These are phyloP conservation scores for Cirrhinus molitorella DNA, from an alignment of 2,797 vertebrate genomes.

Conservation along the genomic window DNA sequence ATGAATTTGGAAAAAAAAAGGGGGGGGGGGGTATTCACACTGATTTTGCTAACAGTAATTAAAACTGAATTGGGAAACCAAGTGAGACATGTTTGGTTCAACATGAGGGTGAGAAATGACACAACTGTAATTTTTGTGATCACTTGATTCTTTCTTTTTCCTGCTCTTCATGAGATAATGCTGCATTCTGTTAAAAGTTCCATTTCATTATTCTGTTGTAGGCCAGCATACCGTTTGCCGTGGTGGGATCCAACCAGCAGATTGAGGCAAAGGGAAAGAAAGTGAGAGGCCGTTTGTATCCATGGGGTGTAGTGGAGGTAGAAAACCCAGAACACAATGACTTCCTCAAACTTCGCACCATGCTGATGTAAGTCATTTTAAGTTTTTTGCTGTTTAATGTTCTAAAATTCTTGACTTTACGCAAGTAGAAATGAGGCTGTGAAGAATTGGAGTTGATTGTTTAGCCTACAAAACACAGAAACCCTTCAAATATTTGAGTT, in stretches of 20 bases:
- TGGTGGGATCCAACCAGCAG: constrained; percentile 96
- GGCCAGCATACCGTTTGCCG: constrained; percentile 96
- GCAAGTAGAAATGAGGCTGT: neutral
- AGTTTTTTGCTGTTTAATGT: neutral
- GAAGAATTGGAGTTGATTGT: neutral
- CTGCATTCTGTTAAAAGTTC: neutral
- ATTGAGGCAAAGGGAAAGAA: constrained; percentile 99
- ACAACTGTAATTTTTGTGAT: neutral
- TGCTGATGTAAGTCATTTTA: constrained; percentile 90
- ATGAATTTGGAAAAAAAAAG: too few species aligned
- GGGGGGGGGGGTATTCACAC: too few species aligned
- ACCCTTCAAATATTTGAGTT: neutral
- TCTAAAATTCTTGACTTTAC: neutral
- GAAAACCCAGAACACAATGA: constrained; percentile 98
- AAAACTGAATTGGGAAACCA: neutral
- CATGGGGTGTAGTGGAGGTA: constrained; percentile 98
- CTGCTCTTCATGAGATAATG: neutral
- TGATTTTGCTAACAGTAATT: neutral
- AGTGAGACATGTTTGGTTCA: neutral
- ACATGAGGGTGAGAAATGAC: neutral
- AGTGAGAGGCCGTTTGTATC: constrained; percentile 95
- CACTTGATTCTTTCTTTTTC: neutral
- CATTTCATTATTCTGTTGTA: constrained; percentile 62
- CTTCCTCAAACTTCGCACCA: constrained; percentile 96
- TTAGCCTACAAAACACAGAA: too few species aligned